Evolutionary conservation across 2,797 vertebrate species (phyloP), one percentile per base, ranked within the genome.

Genomic region (Artibeus lituratus): DNA sequence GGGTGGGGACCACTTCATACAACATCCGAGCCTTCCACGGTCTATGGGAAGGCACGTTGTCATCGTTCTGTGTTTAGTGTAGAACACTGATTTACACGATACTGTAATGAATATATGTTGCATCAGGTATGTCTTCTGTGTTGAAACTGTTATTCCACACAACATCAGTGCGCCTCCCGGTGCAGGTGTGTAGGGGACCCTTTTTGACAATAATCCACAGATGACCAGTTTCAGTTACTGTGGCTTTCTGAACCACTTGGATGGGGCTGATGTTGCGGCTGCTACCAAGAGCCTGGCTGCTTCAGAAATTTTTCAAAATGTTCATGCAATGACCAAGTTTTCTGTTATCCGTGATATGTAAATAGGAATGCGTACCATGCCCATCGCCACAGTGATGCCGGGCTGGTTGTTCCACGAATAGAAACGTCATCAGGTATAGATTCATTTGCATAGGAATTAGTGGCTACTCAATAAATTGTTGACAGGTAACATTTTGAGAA

Each of bases 391-490:
- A 91, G 21, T 39, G 37, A 59, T 55, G 37, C 44, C 77, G 8
- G 24, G 47, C 62, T 94, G 51, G 62, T 70, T 80, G 89, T 95
- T 92, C 91, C 35, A 81, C 42, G 44, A 97, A 96, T 59, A 95
- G 89, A 97, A 96, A 96, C 53, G 83, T 22, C 94, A 94, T 91
- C 93, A 87, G 62, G 37, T 78, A 80, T 53, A 90, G 67, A 93
- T 97, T 93, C 90, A 91, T 91, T 96, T 97, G 93, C 90, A 95
- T 93, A 90, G 77, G 87, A 96, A 94, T 87, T 87, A 96, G 94
- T 87, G 49, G 49, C 42, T 95, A 26, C 81, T 89, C 93, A 84
- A 76, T 93, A 91, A 90, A 97, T 87, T 35, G 49, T 93, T 94
- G 95, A 97, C 80, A 95, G 96, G 89, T 59, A 97, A 94, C 70